Evolutionary conservation across 2,888 invertebrate species (phyloP).

Genomic region (Tyria jacobaeae): DNA sequence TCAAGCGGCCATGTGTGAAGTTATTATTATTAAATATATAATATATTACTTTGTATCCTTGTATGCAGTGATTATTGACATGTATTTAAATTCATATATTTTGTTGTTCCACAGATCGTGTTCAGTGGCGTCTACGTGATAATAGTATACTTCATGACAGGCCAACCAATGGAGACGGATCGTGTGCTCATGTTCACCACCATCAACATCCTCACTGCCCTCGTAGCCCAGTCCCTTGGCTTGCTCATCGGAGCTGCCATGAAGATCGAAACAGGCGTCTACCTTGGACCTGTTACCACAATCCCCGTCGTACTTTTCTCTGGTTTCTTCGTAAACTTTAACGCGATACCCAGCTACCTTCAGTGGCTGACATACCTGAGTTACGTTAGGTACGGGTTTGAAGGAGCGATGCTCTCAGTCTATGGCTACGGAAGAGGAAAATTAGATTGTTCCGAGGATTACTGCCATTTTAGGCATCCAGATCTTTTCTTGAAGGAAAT

Average conservation of each 20-base stretch:
- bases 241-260: slow-evolving; percentile 97
- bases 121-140: slow-evolving; percentile 95
- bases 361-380: slow-evolving; percentile 96
- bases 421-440: slow-evolving; percentile 95
- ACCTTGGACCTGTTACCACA: slow-evolving; percentile 94
- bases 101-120: slow-evolving; percentile 88
- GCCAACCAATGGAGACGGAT: slow-evolving; percentile 95
- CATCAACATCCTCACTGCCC: slow-evolving; percentile 91
- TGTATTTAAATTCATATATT: too few species aligned
- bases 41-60: too few species aligned
- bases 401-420: slow-evolving; percentile 96
- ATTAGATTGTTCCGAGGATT: slow-evolving; percentile 92
- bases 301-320: slow-evolving; percentile 97
- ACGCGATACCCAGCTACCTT: slow-evolving; percentile 95
- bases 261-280: slow-evolving; percentile 93
- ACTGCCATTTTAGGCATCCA: slow-evolving; percentile 94
- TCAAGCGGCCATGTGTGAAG: too few species aligned
- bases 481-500: slow-evolving; percentile 94
- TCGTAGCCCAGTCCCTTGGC: slow-evolving; percentile 97
- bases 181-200: slow-evolving; percentile 93
- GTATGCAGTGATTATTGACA: too few species aligned
- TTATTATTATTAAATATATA: too few species aligned
- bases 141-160: slow-evolving; percentile 98
- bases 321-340: slow-evolving; percentile 97
- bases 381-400: slow-evolving; percentile 95